phyloP scores from a whole-genome alignment of 2,797 vertebrate genomes.

The Melanotaenia parkinsoni region DNA sequence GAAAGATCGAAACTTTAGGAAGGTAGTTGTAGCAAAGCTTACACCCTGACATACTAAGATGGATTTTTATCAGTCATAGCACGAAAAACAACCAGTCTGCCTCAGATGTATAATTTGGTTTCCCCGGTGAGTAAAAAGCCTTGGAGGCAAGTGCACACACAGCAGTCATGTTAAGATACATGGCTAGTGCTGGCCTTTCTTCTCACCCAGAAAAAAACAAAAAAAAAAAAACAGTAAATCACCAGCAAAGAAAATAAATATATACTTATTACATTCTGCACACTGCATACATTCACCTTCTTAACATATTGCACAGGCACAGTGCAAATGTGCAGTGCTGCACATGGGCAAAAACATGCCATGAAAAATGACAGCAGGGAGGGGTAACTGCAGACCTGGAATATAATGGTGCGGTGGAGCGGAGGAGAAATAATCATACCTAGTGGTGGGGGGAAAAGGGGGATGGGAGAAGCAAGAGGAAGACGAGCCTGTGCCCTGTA shows the following conservation, averaged over 20 bases:
- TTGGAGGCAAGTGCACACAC: slow-evolving; percentile 76
- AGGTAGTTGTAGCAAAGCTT: slow-evolving; percentile 31
- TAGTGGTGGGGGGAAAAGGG: slow-evolving; percentile 68
- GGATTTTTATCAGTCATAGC: slow-evolving; percentile 72
- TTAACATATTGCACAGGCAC: slow-evolving; percentile 81
- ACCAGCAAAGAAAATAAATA: slow-evolving; percentile 83
- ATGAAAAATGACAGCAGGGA: slow-evolving; percentile 84
- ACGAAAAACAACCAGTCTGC: slow-evolving; percentile 72
- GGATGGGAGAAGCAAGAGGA: slow-evolving; percentile 67
- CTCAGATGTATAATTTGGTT: slow-evolving; percentile 81
- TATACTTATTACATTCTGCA: slow-evolving; percentile 82
- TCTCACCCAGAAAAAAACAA: slow-evolving; percentile 58
- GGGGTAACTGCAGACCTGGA: slow-evolving; percentile 79
- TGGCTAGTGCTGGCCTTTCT: slow-evolving; percentile 65
- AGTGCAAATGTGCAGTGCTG: slow-evolving; percentile 75
- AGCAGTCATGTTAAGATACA: slow-evolving; percentile 82
- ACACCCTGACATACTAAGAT: slow-evolving; percentile 56
- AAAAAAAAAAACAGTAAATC: slow-evolving; percentile 74
- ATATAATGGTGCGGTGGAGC: slow-evolving; percentile 77
- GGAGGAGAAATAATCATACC: slow-evolving; percentile 83
- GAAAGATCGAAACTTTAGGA: slow-evolving; percentile 37
- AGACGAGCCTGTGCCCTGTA: slow-evolving; percentile 78
- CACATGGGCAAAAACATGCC: slow-evolving; percentile 75
- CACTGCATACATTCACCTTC: slow-evolving; percentile 80
- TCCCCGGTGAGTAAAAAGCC: slow-evolving; percentile 77